A percentile compares a stretch with the other conserved stretches of the same genome.
phyloP scores from a whole-genome alignment of 2,113 vertebrate species.

The Corydoras maculifer region DNA sequence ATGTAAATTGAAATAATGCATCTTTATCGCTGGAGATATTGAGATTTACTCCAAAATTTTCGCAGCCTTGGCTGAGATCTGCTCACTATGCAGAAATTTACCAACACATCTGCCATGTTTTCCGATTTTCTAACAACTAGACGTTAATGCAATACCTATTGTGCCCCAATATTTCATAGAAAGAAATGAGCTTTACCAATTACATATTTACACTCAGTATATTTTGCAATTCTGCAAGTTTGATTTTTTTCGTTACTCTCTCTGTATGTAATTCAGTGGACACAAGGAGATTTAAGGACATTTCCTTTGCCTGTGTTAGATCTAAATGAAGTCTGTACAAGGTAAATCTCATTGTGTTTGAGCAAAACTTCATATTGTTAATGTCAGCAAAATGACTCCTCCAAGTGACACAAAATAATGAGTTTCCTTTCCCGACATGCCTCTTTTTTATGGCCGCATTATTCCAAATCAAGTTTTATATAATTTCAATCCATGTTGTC shows the following conservation, averaged over 20 bases:
- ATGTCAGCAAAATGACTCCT: constrained; percentile 60
- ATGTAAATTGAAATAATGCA: constrained; percentile 86
- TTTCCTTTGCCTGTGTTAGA: constrained; percentile 59
- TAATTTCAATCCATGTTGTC: constrained; percentile 49
- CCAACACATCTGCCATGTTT: constrained; percentile 80
- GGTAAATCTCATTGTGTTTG: constrained; percentile 42
- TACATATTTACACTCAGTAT: constrained; percentile 69
- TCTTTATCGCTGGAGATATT: constrained; percentile 86
- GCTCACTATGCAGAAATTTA: constrained; percentile 82
- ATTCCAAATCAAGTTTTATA: constrained; percentile 60
- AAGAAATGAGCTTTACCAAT: constrained; percentile 69
- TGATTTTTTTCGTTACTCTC: constrained; percentile 36
- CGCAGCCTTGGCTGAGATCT: constrained; percentile 71
- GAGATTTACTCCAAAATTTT: constrained; percentile 90
- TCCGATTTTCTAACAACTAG: constrained; percentile 65
- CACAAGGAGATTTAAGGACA: constrained; percentile 50
- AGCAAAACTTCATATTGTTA: constrained; percentile 54
- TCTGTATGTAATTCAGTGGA: constrained; percentile 45
- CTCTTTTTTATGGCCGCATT: constrained; percentile 56
- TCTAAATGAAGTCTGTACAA: constrained; percentile 57
- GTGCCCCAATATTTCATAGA: constrained; percentile 68
- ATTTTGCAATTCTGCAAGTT: constrained; percentile 64
- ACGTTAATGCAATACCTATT: constrained; percentile 69
- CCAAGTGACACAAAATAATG: constrained; percentile 54
- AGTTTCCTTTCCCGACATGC: constrained; percentile 54